Evolutionary conservation across 2,797 vertebrate genomes (phyloP).

Genomic region (Petrocephalus schoutedeni): DNA sequence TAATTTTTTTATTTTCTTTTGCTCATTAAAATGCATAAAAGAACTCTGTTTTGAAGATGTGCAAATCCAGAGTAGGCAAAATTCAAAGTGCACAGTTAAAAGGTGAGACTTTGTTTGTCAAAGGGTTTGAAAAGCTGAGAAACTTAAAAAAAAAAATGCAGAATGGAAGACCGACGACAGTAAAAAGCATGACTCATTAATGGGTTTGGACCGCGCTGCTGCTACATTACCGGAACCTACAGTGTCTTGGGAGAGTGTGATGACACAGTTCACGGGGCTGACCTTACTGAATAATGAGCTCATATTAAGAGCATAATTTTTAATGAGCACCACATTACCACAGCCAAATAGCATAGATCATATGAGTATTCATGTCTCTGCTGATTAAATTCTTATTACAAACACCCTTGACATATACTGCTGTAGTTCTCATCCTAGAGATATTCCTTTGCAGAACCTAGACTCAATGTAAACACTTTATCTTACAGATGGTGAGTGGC

Average conservation of each 20-base stretch:
- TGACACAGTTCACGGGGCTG: not conserved
- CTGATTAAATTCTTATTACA: conserved; percentile 5
- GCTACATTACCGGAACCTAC: not conserved
- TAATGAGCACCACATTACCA: not conserved
- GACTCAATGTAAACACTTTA: not conserved
- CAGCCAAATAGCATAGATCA: not conserved
- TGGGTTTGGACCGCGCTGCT: not conserved
- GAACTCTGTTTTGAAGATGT: not conserved
- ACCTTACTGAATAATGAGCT: not conserved
- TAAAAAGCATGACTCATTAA: not conserved
- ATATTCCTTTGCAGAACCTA: not conserved
- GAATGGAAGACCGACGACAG: too few species aligned
- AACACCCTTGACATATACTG: not conserved
- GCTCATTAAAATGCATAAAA: not conserved
- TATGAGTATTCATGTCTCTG: not conserved
- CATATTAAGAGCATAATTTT: not conserved
- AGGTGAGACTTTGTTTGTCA: not conserved
- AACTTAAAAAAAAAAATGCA: not conserved
- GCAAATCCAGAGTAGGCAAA: not conserved
- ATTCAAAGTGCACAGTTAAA: not conserved
- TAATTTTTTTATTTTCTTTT: not conserved
- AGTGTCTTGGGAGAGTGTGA: not conserved
- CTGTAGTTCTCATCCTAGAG: not conserved
- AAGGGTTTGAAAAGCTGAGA: not conserved
- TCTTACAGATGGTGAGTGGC: not conserved